phyloP scores from a whole-genome alignment of 2,888 invertebrate genomes.

The Drosophila flavopinicola region DNA sequence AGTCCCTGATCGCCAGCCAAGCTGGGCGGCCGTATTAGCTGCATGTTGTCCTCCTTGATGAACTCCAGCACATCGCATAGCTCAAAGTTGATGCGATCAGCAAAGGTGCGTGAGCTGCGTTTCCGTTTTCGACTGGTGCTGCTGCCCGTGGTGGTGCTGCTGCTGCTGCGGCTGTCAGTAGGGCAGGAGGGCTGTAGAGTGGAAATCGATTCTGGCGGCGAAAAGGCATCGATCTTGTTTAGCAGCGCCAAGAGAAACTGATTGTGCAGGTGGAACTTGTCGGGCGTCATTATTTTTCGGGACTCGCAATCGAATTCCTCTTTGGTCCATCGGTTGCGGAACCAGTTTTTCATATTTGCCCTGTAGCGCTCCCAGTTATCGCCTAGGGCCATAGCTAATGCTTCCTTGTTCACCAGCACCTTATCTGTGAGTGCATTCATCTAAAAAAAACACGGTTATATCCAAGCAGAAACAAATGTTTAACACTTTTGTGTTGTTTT shows the following conservation, averaged over 20 bases:
- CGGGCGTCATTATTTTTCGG: slow-evolving; percentile 88
- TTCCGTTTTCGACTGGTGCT: slow-evolving; percentile 85
- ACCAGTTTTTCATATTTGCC: slow-evolving; percentile 90
- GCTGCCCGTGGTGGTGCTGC: slow-evolving; percentile 33
- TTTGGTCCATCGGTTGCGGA: slow-evolving; percentile 90
- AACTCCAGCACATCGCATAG: slow-evolving; percentile 87
- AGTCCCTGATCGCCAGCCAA: slow-evolving; percentile 66
- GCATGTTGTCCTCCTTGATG: slow-evolving; percentile 85
- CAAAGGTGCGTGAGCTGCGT: slow-evolving; percentile 85
- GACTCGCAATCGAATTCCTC: slow-evolving; percentile 93
- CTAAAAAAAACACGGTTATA: too few relatives aligned
- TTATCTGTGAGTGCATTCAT: slow-evolving; percentile 80
- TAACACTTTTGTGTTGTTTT: slow-evolving; percentile 7
- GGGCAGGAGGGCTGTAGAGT: slow-evolving; percentile 31
- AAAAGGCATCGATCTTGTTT: slow-evolving; percentile 87
- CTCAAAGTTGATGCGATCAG: slow-evolving; percentile 87
- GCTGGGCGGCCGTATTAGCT: slow-evolving; percentile 72
- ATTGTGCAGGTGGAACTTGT: slow-evolving; percentile 93
- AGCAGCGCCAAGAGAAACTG: slow-evolving; percentile 92
- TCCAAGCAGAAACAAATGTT: slow-evolving; percentile 9
- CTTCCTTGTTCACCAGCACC: slow-evolving; percentile 79
- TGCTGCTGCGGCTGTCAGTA: slow-evolving; percentile 33
- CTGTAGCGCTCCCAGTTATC: slow-evolving; percentile 90
- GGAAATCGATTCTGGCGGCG: slow-evolving; percentile 61
- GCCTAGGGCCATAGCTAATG: slow-evolving; percentile 85